Base-by-base conservation (phyloP, 2,797 vertebrate genomes). In the Squalus acanthias region DNA sequence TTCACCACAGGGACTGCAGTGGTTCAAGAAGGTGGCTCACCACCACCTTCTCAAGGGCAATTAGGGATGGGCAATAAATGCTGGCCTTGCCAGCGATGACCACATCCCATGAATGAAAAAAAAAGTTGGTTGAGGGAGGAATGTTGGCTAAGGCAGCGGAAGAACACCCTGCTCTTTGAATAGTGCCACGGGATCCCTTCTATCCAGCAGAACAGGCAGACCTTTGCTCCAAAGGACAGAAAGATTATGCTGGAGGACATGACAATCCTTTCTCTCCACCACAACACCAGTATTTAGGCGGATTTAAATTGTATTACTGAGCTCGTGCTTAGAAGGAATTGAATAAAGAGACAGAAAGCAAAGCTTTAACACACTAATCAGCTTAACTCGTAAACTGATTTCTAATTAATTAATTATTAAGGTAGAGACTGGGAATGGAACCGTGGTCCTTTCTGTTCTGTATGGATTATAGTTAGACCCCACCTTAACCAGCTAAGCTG, bases 321-420 rank as follows among this genome's bases (percentile, higher is more conserved):
- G 93, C 46, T 22, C 8, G 15, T 67, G 91, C 60, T 95, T 95
- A 72, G 70, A 57, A 95, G 94, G 94, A 74, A 72, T 74, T 50
- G 70, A 95, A 95, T 72, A 95, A 95, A 74, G 85, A 53, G 93
- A 69, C n/a, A 69, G 46, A 95, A 74, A 29, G 39, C 70, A 72
- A 95, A 95, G 93, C 94, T 95, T 95, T 17, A 95, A 29, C 70
- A 74, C 94, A 95, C 69, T 95, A 74, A 95, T 95, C 94, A 74
- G 94, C 94, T 95, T 95, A 72, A 57, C 93, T 74, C 12, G 67
- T 95, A 95, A 95, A 95, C 39, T 53, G 93, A 74, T 72, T 74
- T 95, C 93, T 95, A 95, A 95, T 95, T 72, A 74, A 95, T 74
- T 95, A 70, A 26, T 95, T 74, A 72, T 95, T 72, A 95, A 74